phyloP scores from a whole-genome alignment of 2,888 invertebrate genomes.

The Anoncus sp. region DNA sequence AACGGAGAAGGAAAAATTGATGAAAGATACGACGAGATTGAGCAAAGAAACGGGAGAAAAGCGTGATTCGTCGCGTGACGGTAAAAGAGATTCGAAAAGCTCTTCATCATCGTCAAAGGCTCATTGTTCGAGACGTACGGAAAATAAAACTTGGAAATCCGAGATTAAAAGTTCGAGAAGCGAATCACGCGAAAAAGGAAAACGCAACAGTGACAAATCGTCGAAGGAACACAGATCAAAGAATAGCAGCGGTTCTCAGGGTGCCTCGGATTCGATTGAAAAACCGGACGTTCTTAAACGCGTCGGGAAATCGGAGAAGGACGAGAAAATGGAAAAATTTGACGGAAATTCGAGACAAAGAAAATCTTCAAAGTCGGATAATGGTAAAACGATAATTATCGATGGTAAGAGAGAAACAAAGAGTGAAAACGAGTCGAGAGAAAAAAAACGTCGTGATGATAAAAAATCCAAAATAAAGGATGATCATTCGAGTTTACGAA shows the following conservation, averaged over 20 bases:
- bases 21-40: slow-evolving; percentile 75
- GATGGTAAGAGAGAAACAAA: slow-evolving; percentile 60
- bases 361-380: slow-evolving; percentile 3
- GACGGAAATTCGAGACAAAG: slow-evolving; percentile 47
- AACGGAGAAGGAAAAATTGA: slow-evolving; percentile 80
- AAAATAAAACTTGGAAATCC: slow-evolving; percentile 71
- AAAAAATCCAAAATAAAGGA: slow-evolving; percentile 85
- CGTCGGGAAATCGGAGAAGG: no score
- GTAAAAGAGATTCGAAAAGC: slow-evolving; percentile 75
- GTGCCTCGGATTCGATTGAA: slow-evolving; percentile 75
- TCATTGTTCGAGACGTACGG: slow-evolving; percentile 74
- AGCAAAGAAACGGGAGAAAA: slow-evolving; percentile 72
- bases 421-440: slow-evolving; percentile 72
- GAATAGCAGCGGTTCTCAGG: slow-evolving; percentile 59
- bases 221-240: slow-evolving; percentile 73
- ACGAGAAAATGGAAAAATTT: slow-evolving; percentile 65
- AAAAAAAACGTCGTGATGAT: slow-evolving; percentile 79
- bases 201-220: slow-evolving; percentile 57
- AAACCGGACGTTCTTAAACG: no score
- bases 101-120: slow-evolving; percentile 73
- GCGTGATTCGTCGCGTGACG: slow-evolving; percentile 74
- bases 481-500: slow-evolving; percentile 89
- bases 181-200: slow-evolving; percentile 66
- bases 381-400: not conserved
- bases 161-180: slow-evolving; percentile 64